phyloP scores from a whole-genome alignment of 2,113 vertebrate genomes.

The Xiphophorus couchianus region DNA sequence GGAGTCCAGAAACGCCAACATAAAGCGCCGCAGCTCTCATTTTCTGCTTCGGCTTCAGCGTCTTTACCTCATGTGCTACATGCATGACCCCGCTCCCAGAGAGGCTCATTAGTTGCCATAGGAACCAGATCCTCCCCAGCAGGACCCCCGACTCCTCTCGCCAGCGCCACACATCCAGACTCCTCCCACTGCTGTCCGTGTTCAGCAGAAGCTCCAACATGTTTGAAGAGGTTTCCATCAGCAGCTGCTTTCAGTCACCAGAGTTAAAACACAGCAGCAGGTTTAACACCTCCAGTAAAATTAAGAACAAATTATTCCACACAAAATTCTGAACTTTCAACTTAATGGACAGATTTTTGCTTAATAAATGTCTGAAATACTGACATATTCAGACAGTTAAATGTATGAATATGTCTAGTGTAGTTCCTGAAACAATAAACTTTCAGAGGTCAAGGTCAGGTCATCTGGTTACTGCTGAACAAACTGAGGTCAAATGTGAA shows the following conservation, averaged over 20 bases:
- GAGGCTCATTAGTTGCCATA: slow-evolving; percentile 56
- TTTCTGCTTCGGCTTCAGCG: slow-evolving; percentile 22
- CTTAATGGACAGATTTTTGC: no score
- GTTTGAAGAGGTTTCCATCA: not conserved
- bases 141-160: slow-evolving; percentile 30
- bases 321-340: no score
- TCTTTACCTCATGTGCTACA: slow-evolving; percentile 9
- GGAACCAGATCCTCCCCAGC: slow-evolving; percentile 54
- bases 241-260: no score
- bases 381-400: no score
- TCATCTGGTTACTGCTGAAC: not conserved
- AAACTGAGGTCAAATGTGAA: not conserved
- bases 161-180: slow-evolving; percentile 20
- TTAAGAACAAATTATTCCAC: no score
- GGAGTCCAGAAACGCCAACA: no score
- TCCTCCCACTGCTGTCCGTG: not conserved
- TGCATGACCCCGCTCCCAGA: slow-evolving; percentile 15
- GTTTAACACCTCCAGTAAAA: no score
- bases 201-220: not conserved
- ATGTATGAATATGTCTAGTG: not conserved
- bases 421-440: not conserved
- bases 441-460: not conserved
- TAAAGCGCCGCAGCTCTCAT: not conserved
- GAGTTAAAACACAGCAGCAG: no score
- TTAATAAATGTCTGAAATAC: no score